Evolutionary conservation across 2,113 vertebrate genomes (phyloP).

Genomic region (Machaerirhynchus nigripectus): DNA sequence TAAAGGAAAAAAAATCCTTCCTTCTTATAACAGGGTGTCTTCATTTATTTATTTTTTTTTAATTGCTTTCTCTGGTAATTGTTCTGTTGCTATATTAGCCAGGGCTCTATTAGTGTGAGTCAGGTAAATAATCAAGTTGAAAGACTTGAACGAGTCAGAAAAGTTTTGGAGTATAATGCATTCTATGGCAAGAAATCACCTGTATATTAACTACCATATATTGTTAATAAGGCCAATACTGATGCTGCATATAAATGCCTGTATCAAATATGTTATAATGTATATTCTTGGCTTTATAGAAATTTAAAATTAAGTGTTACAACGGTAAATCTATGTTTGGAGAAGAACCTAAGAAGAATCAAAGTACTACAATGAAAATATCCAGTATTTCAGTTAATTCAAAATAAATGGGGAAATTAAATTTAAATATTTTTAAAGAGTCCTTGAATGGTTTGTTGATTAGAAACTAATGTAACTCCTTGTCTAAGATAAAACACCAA

Average conservation of each 20-base stretch:
- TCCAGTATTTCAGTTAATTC: conserved; percentile 75
- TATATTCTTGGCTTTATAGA: background rate
- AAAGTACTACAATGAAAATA: conserved; percentile 68
- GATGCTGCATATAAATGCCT: background rate
- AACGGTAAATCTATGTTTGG: conserved; percentile 14
- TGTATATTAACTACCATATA: background rate
- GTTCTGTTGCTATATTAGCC: background rate
- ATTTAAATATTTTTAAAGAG: conserved; percentile 78
- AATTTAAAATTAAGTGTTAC: background rate
- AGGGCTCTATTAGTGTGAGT: background rate
- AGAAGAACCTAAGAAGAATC: conserved; percentile 40
- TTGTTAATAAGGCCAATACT: background rate
- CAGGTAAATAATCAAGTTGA: background rate
- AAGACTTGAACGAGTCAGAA: background rate
- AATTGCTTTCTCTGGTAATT: background rate
- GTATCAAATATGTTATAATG: background rate
- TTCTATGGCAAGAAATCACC: background rate
- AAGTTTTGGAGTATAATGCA: background rate
- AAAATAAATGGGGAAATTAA: conserved; percentile 78
- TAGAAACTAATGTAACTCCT: conserved; percentile 83
- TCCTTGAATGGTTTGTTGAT: conserved; percentile 85
- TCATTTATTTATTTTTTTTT: background rate
- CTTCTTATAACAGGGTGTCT: background rate
- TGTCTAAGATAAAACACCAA: conserved; percentile 81
- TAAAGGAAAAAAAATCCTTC: background rate